Base-by-base conservation (phyloP, 1,140 invertebrate genomes). In the Eubasilissa regina region DNA sequence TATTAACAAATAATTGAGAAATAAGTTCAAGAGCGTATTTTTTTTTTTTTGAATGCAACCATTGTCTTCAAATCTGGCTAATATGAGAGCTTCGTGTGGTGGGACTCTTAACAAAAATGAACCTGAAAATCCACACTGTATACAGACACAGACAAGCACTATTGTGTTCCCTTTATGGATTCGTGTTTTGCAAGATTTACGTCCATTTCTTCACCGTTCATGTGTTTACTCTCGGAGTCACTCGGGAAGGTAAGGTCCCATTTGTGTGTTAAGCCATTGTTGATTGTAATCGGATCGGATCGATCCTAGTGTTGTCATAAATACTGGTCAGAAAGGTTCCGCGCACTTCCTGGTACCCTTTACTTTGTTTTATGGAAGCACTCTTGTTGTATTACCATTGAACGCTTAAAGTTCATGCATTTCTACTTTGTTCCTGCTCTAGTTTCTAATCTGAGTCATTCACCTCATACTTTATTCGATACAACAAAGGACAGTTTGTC, bases 181-280 rank as follows among this genome's bases (percentile, higher is more conserved):
- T 43, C 19, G 60, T 13, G 60, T 64, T 64, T 64, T n/a, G 60
- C 60, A 64, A 64, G 60, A 64, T 19, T 43, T 64, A 64, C 9
- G 60, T 25, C 13, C 13, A 64, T 64, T 64, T 64, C 60, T 64
- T 43, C 60, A 64, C 35, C 15, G 17, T 44, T 43, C 9, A 44
- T 12, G 35, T 64, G 60, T 10, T 44, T 11, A n/a, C 13, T 64
- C 60, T 3, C 11, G 60, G 60, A 35, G 35, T 9, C 25, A 25
- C 35, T 35, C 13, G 60, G 21, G 25, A 64, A 64, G 55, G 15
- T 8, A 9, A 9, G 51, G 12, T 56, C 53, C 53, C 53, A 56
- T 56, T 56, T 21, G 58, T 7, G 56, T 21, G 25, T n/a, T 62
- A 21, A 21, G 12, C 25, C 25, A 64, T 64, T 64, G 60, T 64